Conservation (phyloP, 2,888 invertebrate species). For the Diloba caeruleocephala region DNA sequence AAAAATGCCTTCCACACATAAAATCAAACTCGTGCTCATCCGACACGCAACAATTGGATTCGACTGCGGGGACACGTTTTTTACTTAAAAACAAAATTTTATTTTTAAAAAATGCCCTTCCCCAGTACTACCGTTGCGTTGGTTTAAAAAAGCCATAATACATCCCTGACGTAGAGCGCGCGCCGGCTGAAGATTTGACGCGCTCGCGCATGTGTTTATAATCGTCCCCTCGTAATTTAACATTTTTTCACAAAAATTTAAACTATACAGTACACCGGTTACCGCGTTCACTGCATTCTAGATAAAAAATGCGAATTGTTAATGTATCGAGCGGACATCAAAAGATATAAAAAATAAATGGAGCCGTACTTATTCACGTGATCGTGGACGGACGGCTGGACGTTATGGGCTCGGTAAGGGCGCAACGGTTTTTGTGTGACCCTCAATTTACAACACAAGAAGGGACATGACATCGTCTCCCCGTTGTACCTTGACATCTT, state of each 20-base stretch:
- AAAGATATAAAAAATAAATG: conserved; percentile 74
- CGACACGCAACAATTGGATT: conserved; percentile 89
- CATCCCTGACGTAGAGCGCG: conserved; percentile 77
- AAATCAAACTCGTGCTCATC: conserved; percentile 88
- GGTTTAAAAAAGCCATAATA: conserved; percentile 87
- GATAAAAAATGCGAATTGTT: conserved; percentile 78
- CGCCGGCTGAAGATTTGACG: conserved; percentile 89
- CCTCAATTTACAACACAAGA: conserved; percentile 87
- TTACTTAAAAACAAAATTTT: conserved; percentile 84
- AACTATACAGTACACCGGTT: conserved; percentile 81
- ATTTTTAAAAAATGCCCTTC: conserved; percentile 85
- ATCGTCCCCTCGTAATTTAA: conserved; percentile 86
- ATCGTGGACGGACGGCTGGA: conserved; percentile 81
- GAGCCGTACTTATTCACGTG: conserved; percentile 79
- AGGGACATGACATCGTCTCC: conserved; percentile 76
- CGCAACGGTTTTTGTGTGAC: conserved; percentile 89
- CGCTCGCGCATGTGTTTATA: conserved; percentile 89
- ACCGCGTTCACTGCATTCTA: conserved; percentile 68
- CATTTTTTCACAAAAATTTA: conserved; percentile 80
- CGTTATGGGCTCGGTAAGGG: conserved; percentile 81
- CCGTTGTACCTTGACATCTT: conserved; percentile 81
- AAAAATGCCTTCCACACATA: conserved; percentile 85
- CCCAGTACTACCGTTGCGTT: conserved; percentile 76
- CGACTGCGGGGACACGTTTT: conserved; percentile 85
- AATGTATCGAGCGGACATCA: conserved; percentile 78